Percentiles rank a stretch among this genome's conserved stretches.
phyloP scores from a whole-genome alignment of 2,888 invertebrate genomes.

The Choreutis nemorana region DNA sequence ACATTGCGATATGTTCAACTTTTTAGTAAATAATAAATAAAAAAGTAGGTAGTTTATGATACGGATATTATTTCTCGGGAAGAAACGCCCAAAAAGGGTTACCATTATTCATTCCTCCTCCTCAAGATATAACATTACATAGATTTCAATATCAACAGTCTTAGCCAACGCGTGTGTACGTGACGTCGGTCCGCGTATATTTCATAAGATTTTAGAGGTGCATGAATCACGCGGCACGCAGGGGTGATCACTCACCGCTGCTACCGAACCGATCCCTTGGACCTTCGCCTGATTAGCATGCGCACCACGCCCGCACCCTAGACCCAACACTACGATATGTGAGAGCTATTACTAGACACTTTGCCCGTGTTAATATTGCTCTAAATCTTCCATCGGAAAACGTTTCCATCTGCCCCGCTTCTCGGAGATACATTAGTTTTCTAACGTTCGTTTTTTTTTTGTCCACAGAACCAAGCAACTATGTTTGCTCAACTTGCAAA shows the following conservation, averaged over 20 bases:
- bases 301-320: slow-evolving; percentile 50
- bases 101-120: slow-evolving; percentile 15
- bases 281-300: slow-evolving; percentile 54
- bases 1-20: too few relatives aligned
- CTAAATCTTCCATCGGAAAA: slow-evolving; percentile 50
- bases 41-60: slow-evolving; percentile 4
- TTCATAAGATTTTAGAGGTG: slow-evolving; percentile 67
- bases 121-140: slow-evolving; percentile 47
- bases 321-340: slow-evolving; percentile 63
- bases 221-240: slow-evolving; percentile 65
- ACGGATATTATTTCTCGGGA: slow-evolving; percentile 1
- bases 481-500: slow-evolving; percentile 94
- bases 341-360: slow-evolving; percentile 67
- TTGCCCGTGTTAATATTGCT: slow-evolving; percentile 63
- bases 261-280: slow-evolving; percentile 44
- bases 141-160: slow-evolving; percentile 66
- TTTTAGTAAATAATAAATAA: too few relatives aligned
- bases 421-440: slow-evolving; percentile 14
- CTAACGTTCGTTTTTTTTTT: slow-evolving; percentile 25
- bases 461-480: slow-evolving; percentile 89
- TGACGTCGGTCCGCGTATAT: slow-evolving; percentile 59
- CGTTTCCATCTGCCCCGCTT: slow-evolving; percentile 23
- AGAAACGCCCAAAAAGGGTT: neutral
- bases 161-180: slow-evolving; percentile 58
- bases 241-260: slow-evolving; percentile 61